phyloP scores from a whole-genome alignment of 2,888 invertebrate species.

The Ochlodes sylvanus region DNA sequence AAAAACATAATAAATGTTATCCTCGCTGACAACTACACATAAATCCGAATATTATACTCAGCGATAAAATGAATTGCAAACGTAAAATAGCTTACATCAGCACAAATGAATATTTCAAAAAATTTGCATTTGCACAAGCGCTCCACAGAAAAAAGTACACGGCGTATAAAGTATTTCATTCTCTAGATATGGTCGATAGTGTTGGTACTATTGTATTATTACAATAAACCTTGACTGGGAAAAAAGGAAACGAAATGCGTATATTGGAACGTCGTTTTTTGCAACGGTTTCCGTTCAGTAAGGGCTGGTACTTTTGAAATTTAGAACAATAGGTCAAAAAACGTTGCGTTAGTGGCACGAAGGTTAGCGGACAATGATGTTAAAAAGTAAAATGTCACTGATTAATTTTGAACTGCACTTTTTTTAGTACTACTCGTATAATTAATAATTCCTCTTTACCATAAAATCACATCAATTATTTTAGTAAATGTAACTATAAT shows the following conservation, averaged over 20 bases:
- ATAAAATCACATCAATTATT: too few species aligned
- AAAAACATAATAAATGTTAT: too few species aligned
- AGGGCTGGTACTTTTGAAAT: neutral
- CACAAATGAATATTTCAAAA: constrained; percentile 16
- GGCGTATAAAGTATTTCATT: constrained; percentile 7
- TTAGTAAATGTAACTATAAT: too few species aligned
- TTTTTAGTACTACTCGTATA: too few species aligned
- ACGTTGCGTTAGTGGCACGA: too few species aligned
- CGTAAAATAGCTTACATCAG: constrained; percentile 1
- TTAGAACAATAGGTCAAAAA: too few species aligned
- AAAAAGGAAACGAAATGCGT: constrained; percentile 52
- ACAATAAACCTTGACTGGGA: constrained; percentile 59
- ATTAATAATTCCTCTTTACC: too few species aligned
- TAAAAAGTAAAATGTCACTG: too few species aligned
- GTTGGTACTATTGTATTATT: constrained; percentile 64
- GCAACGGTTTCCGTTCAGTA: neutral
- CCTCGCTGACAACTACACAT: neutral
- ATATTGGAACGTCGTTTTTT: constrained; percentile 49
- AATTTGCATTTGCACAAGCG: constrained; percentile 16
- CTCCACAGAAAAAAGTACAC: constrained; percentile 16
- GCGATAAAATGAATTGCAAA: neutral
- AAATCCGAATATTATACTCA: neutral
- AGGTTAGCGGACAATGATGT: too few species aligned
- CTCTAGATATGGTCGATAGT: neutral
- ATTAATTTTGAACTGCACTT: too few species aligned